Conservation (phyloP, 2,113 vertebrate species). For the Microcebus griseorufus region DNA sequence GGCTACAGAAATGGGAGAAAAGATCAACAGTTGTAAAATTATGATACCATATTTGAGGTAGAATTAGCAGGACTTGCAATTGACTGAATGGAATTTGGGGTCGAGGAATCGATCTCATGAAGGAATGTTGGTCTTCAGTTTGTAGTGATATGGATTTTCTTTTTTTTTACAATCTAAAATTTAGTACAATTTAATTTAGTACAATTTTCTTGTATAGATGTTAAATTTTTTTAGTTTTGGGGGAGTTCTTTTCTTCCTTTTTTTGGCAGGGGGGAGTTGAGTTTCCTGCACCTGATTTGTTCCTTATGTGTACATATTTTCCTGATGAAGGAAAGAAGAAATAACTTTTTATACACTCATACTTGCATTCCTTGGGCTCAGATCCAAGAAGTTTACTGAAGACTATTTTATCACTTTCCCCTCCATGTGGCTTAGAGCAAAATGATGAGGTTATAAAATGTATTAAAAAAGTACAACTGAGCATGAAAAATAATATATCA, state of each 20-base stretch:
- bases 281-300: not conserved
- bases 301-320: no score
- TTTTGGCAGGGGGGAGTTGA: not conserved
- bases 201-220: not conserved
- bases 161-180: no score
- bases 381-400: not conserved
- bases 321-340: not conserved
- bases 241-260: no score
- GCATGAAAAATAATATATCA: no score
- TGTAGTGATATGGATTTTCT: not conserved
- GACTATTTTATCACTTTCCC: not conserved
- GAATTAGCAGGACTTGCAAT: not conserved
- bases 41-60: no score
- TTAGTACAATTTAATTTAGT: no score
- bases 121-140: not conserved
- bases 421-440: not conserved
- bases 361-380: not conserved
- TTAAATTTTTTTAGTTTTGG: not conserved
- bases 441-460: not conserved
- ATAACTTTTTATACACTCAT: fast-evolving
- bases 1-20: no score
- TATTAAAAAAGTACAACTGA: not conserved
- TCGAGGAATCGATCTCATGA: no score
- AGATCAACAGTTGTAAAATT: no score
- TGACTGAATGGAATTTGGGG: not conserved